phyloP scores from a whole-genome alignment of 1,140 invertebrate species.

The Globodera ellingtonae region DNA sequence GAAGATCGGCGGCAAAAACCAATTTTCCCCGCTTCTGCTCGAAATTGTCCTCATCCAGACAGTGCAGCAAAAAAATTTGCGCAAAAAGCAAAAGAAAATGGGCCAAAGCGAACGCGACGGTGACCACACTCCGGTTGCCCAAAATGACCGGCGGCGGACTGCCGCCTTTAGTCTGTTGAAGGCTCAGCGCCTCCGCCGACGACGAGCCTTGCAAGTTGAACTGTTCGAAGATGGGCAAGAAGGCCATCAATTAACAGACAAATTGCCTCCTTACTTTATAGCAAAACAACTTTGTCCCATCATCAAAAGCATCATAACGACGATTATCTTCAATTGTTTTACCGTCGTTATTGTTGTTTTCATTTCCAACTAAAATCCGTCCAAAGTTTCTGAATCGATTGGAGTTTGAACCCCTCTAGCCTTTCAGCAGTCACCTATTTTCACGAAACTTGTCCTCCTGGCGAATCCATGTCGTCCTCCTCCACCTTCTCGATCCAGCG shows the following conservation, averaged over 20 bases:
- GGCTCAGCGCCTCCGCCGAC: neutral
- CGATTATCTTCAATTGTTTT: neutral
- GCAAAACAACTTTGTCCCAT: neutral
- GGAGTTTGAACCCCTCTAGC: neutral
- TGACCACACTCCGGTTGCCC: constrained; percentile 22
- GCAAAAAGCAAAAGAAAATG: constrained; percentile 20
- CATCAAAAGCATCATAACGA: neutral
- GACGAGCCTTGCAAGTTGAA: constrained; percentile 21
- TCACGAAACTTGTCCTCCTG: neutral
- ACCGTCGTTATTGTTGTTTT: neutral
- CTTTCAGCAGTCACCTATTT: neutral
- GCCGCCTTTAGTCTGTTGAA: neutral
- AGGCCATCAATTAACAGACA: neutral
- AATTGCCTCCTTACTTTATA: constrained; percentile 4
- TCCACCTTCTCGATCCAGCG: neutral
- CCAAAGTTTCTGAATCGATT: neutral
- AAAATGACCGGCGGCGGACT: constrained; percentile 4
- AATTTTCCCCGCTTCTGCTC: constrained; percentile 22
- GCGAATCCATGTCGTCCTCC: neutral
- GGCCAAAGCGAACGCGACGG: constrained; percentile 20
- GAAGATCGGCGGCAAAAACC: neutral
- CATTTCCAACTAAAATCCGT: neutral
- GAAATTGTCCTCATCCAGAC: constrained; percentile 28
- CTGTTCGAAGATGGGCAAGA: neutral
- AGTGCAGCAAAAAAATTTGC: constrained; percentile 25